These are phyloP conservation scores for Platycnemis pennipes DNA, from an alignment of 2,888 invertebrate genomes.

Conservation along the genomic window DNA sequence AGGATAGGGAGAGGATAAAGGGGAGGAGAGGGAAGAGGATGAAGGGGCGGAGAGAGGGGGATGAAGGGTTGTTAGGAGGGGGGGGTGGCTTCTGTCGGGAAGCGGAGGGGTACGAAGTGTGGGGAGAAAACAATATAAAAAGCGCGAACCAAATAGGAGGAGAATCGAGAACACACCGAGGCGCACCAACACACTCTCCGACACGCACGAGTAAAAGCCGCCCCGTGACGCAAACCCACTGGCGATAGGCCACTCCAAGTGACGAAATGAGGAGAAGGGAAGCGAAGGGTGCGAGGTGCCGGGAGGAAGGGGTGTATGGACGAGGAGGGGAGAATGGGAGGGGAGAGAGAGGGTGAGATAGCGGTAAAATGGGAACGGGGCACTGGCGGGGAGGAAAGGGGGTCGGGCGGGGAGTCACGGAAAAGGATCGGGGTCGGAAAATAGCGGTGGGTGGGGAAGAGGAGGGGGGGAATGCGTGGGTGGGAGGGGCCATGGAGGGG, in stretches of 20 bases:
- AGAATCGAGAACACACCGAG: neutral
- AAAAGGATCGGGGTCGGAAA: neutral
- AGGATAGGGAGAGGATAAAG: neutral
- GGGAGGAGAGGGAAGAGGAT: neutral
- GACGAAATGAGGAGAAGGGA: neutral
- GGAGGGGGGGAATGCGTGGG: neutral
- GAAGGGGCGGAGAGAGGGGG: neutral
- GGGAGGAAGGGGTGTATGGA: neutral
- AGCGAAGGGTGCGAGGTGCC: neutral
- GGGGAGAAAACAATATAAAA: neutral
- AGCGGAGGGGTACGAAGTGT: neutral
- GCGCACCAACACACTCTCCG: neutral
- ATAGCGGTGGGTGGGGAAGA: neutral
- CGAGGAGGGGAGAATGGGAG: neutral
- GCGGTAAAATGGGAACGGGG: slow-evolving; percentile 41
- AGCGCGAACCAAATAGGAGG: slow-evolving; percentile 4
- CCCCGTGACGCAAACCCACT: slow-evolving; percentile 16
- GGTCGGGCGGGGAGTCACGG: neutral
- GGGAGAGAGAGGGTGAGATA: slow-evolving; percentile 6
- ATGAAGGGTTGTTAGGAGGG: slow-evolving; percentile 1
- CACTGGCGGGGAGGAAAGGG: neutral
- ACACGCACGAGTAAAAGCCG: slow-evolving; percentile 43
- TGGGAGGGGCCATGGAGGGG: neutral
- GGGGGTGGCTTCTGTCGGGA: neutral
- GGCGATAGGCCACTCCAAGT: slow-evolving; percentile 33